These are phyloP conservation scores for Polietes domitor DNA, from an alignment of 2,888 invertebrate genomes.

Conservation along the genomic window DNA sequence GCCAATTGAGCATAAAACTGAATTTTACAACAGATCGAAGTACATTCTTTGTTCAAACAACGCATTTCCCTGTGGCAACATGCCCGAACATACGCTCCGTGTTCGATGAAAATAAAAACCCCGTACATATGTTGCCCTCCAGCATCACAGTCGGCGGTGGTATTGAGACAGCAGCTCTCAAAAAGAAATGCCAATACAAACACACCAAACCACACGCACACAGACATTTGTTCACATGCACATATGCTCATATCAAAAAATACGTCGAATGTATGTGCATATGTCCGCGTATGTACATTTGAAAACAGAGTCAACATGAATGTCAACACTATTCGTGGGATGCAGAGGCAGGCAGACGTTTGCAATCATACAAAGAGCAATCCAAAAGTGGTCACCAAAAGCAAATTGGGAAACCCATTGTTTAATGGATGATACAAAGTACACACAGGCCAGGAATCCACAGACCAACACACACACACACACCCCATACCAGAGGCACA, in stretches of 20 bases:
- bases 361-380: slow-evolving; percentile 24
- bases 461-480: too few species aligned
- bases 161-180: slow-evolving; percentile 17
- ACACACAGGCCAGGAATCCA: slow-evolving; percentile 23
- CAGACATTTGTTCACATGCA: not conserved
- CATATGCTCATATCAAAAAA: not conserved
- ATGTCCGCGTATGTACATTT: not conserved
- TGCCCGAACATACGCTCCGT: not conserved
- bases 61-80: not conserved
- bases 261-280: not conserved
- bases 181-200: slow-evolving; percentile 44
- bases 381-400: slow-evolving; percentile 47
- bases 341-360: slow-evolving; percentile 22
- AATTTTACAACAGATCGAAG: slow-evolving; percentile 37
- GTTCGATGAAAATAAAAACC: not conserved
- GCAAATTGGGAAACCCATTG: slow-evolving; percentile 56
- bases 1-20: slow-evolving; percentile 36
- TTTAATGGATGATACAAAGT: slow-evolving; percentile 61
- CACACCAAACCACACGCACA: not conserved
- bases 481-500: too few species aligned
- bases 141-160: not conserved
- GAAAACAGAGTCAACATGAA: slow-evolving; percentile 48
- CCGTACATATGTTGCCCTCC: not conserved
- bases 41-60: not conserved
- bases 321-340: slow-evolving; percentile 50